Evolutionary conservation across 37 sponge, comb jelly and placozoan species (phyloP), one percentile per base, ranked within the genome.

Genomic region (Agelas oroides): DNA sequence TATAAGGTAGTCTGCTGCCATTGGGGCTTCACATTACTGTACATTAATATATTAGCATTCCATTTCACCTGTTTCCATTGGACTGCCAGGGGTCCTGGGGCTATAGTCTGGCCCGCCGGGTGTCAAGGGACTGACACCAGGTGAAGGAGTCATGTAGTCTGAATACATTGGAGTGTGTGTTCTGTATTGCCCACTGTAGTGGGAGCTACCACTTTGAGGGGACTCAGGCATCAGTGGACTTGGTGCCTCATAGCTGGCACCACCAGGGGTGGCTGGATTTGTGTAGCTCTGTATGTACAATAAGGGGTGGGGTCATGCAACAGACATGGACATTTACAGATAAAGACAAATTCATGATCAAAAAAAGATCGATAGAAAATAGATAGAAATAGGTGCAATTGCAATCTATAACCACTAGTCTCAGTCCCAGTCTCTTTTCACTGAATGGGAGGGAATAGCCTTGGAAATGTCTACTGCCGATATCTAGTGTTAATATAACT

Each of bases 221-320:
- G 93, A 93, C 32, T 93, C 89, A 6, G 85, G 70, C 5, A 89
- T 37, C 11, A 72, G 36, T 0, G 92, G 80, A 52, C 92, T 84
- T 28, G 88, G 92, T 11, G 92, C 87, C 55, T 92, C 92, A 75
- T 92, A 92, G 24, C 71, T 59, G 25, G 64, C 63, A 69, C 92
- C 84, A 13, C 91, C 91, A 54, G 93, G 93, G 41, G 93, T 93
- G 32, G 86, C 86, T 18, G 93, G 93, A 53, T 93, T 93, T 18
- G 79, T 34, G 57, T 89, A 93, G 41, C 67, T 85, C 89, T 93
- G 62, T 16, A 25, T 53, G 41, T 46, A 11, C 16, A n/a, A 16
- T 18, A 58, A 58, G 59, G n/a, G n/a, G n/a, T n/a, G n/a, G n/a
- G n/a, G n/a, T n/a, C n/a, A n/a, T n/a, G n/a, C n/a, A n/a, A n/a